A percentile compares a stretch with the other conserved stretches of the same genome.
phyloP scores from a whole-genome alignment of 2,797 vertebrate genomes.

The Sarcoramphus papa region DNA sequence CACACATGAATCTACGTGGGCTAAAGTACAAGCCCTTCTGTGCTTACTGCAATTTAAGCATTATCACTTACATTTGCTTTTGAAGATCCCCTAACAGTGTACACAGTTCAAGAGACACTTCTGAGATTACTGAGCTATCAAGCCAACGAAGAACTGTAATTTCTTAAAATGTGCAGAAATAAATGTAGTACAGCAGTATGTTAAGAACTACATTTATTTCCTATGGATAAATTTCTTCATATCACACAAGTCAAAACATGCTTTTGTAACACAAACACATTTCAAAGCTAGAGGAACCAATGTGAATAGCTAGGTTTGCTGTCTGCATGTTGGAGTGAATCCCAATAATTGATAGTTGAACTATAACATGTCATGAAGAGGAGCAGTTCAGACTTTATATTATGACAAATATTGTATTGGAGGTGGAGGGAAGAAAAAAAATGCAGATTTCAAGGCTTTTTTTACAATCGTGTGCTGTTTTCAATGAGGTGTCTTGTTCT shows the following conservation, averaged over 20 bases:
- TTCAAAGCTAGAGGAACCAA: neutral
- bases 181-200: neutral
- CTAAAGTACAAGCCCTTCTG: neutral
- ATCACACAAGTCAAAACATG: neutral
- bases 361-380: neutral
- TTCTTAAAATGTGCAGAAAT: neutral
- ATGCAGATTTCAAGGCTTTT: neutral
- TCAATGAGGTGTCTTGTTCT: neutral
- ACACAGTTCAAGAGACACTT: neutral
- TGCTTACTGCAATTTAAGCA: neutral
- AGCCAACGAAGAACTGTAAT: neutral
- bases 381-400: neutral
- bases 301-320: neutral
- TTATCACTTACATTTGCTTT: neutral
- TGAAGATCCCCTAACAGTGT: neutral
- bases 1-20: slow-evolving; percentile 10
- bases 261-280: neutral
- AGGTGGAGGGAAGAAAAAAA: neutral
- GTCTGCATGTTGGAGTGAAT: neutral
- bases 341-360: neutral
- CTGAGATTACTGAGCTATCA: neutral
- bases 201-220: neutral
- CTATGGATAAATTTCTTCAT: neutral
- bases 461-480: neutral
- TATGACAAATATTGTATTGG: neutral